Evolutionary conservation across 2,113 vertebrate genomes (phyloP).

Genomic region (Hemibates koningsi): DNA sequence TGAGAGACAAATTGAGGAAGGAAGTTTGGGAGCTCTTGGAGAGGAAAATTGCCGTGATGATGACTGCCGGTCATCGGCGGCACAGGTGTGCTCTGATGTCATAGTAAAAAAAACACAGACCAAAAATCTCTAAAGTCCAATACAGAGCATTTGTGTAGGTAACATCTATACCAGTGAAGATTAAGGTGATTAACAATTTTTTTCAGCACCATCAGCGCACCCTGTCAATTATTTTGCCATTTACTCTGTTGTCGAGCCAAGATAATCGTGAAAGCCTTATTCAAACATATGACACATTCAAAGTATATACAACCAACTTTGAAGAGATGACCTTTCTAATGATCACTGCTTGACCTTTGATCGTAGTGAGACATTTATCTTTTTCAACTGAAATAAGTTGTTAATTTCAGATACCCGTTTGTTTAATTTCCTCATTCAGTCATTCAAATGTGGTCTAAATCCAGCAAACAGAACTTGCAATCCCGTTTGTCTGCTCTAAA

Average conservation of each 20-base stretch:
- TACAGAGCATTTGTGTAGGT: background rate
- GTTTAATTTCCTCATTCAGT: background rate
- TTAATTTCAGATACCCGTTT: background rate
- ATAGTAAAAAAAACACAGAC: background rate
- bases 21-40: conserved; percentile 41
- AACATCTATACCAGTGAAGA: background rate
- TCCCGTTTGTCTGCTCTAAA: background rate
- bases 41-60: conserved; percentile 57
- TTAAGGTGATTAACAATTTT: background rate
- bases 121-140: background rate
- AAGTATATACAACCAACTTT: background rate
- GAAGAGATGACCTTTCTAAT: background rate
- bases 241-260: background rate
- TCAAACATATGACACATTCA: background rate
- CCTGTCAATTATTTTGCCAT: background rate
- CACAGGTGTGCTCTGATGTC: conserved; percentile 46
- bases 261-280: background rate
- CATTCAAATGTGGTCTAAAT: background rate
- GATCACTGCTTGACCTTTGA: background rate
- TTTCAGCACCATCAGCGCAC: background rate
- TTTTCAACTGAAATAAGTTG: background rate
- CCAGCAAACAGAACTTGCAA: background rate
- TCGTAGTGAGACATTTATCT: background rate
- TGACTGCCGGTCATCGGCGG: background rate
- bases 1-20: conserved; percentile 46